Evolutionary conservation across 2,888 invertebrate genomes (phyloP), one percentile per base, ranked within the genome.

Genomic region (Ophion slaviceki): DNA sequence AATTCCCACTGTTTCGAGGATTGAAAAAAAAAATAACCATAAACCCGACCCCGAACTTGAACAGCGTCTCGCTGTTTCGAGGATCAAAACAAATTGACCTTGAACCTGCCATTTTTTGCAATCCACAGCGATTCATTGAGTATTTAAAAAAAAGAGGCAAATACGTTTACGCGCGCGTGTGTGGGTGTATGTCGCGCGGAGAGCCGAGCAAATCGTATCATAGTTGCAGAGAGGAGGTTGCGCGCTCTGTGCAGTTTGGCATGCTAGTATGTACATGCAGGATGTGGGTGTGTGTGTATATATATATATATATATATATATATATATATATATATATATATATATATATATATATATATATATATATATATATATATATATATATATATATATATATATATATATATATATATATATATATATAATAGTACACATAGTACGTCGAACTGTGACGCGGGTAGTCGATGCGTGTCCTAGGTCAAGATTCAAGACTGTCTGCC

Each of bases 401-500:
- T 1, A 24, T 1, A 24, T 24, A 24, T 24, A 24, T 24, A 24
- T 24, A 24, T 1, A 74, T 28, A 68, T 68, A 76, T 53, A 62
- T 61, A 68, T 36, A 6, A 40, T 80, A 74, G 72, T 57, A 57
- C 61, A 59, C 45, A 82, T 67, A 90, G 91, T 89, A 91, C 90
- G 90, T 91, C 92, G 91, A 91, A 90, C 90, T 90, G 91, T 91
- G 92, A 92, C 91, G 92, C 88, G 90, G 89, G 17, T 64, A 74
- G 75, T 85, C 91, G 89, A 89, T 91, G 92, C 92, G 92, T 92
- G 91, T 92, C 93, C 93, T 93, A 93, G 93, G 93, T 93, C 93
- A 93, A 92, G 92, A 92, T 90, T 92, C 92, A 91, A 89, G 89
- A 90, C 90, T 91, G 91, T 90, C 90, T 91, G 84, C 85, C 79